Conservation (phyloP, 2,797 vertebrate species). For the Sebastes trivittatus region DNA sequence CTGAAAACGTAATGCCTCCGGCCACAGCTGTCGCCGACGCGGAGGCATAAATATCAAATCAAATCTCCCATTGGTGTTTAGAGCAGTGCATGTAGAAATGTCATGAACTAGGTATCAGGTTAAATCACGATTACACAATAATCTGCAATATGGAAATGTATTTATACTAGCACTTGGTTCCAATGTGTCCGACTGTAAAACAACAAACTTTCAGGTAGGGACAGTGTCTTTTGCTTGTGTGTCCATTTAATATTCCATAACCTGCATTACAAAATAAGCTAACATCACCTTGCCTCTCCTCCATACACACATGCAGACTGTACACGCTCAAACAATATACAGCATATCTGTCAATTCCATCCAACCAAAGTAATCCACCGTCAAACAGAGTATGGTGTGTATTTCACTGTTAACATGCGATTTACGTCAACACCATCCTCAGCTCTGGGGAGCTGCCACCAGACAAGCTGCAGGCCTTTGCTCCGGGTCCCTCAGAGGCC, state of each 20-base stretch:
- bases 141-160: background rate
- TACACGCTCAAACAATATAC: background rate
- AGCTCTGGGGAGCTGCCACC: slow-evolving; percentile 33
- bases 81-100: too few relatives aligned
- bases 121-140: too few relatives aligned
- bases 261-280: too few relatives aligned
- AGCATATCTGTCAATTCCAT: slow-evolving; percentile 1
- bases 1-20: too few relatives aligned
- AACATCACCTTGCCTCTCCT: background rate
- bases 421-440: slow-evolving; percentile 34
- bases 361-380: slow-evolving; percentile 21
- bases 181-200: background rate
- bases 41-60: too few relatives aligned
- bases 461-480: slow-evolving; percentile 35
- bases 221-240: background rate
- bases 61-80: too few relatives aligned
- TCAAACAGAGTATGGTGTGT: slow-evolving; percentile 8
- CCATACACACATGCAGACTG: background rate
- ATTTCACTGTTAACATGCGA: slow-evolving; percentile 26
- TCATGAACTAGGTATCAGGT: too few relatives aligned
- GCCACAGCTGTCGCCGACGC: too few relatives aligned
- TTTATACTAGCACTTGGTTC: background rate
- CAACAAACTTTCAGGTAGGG: background rate
- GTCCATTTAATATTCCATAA: background rate
- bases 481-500: slow-evolving; percentile 9